Conservation (phyloP, 2,113 vertebrate genomes). For the Puffinus mauretanicus region DNA sequence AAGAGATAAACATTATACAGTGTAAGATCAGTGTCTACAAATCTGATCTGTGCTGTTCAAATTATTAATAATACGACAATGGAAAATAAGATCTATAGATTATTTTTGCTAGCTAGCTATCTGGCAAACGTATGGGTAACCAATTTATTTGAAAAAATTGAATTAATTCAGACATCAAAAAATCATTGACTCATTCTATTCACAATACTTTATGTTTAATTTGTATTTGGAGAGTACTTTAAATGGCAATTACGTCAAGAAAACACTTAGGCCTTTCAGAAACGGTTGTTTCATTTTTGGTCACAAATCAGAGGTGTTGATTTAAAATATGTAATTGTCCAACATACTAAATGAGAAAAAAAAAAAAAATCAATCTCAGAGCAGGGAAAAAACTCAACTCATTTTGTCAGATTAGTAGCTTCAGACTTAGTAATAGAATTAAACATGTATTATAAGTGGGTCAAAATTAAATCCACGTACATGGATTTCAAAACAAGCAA, state of each 20-base stretch:
- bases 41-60: background rate
- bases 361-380: background rate
- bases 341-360: background rate
- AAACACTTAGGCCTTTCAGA: background rate
- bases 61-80: background rate
- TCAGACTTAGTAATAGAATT: background rate
- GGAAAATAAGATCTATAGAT: background rate
- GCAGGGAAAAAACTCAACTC: background rate
- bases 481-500: background rate
- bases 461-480: background rate
- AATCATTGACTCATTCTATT: background rate
- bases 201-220: background rate
- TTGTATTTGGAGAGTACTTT: background rate
- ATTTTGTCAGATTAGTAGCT: background rate
- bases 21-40: background rate
- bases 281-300: background rate
- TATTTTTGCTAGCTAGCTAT: background rate
- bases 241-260: background rate
- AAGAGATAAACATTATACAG: background rate
- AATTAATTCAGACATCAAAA: background rate
- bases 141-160: background rate
- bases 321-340: background rate
- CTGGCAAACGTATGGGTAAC: background rate
- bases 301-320: background rate
- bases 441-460: background rate